Evolutionary conservation across 1,140 invertebrate species (phyloP).

Genomic region (Temnothorax curvispinosus): DNA sequence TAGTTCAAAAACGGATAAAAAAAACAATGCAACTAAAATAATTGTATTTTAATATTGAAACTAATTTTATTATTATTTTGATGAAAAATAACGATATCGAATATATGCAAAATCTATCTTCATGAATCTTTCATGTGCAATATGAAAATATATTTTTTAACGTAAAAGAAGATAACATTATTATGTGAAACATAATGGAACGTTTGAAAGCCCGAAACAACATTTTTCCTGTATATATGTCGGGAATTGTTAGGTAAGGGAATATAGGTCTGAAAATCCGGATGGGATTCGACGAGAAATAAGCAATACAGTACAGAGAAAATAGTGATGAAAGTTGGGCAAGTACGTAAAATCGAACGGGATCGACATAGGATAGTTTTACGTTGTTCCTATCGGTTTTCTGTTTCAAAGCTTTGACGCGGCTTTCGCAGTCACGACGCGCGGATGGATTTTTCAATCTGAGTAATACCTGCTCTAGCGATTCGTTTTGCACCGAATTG

Average conservation of each 20-base stretch:
- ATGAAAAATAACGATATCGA: background rate
- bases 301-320: slow-evolving; percentile 10
- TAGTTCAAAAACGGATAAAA: background rate
- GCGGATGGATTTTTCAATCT: slow-evolving; percentile 40
- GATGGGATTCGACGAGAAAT: slow-evolving; percentile 17
- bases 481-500: slow-evolving; percentile 28
- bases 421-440: slow-evolving; percentile 16
- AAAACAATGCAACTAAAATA: background rate
- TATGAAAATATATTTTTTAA: background rate
- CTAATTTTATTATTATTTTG: background rate
- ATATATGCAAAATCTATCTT: slow-evolving; percentile 5
- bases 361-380: slow-evolving; percentile 39
- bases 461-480: slow-evolving; percentile 24
- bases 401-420: slow-evolving; percentile 57
- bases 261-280: slow-evolving; percentile 27
- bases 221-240: slow-evolving; percentile 43
- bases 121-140: background rate
- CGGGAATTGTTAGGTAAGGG: slow-evolving; percentile 5
- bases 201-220: slow-evolving; percentile 21
- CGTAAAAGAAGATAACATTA: background rate
- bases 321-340: slow-evolving; percentile 37
- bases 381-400: slow-evolving; percentile 55
- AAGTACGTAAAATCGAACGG: slow-evolving; percentile 44
- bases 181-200: slow-evolving; percentile 18
- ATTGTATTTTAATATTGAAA: background rate